A percentile compares a stretch with the other conserved stretches of the same genome.
phyloP scores from a whole-genome alignment of 1,140 invertebrate species.

The Lineus longissimus region DNA sequence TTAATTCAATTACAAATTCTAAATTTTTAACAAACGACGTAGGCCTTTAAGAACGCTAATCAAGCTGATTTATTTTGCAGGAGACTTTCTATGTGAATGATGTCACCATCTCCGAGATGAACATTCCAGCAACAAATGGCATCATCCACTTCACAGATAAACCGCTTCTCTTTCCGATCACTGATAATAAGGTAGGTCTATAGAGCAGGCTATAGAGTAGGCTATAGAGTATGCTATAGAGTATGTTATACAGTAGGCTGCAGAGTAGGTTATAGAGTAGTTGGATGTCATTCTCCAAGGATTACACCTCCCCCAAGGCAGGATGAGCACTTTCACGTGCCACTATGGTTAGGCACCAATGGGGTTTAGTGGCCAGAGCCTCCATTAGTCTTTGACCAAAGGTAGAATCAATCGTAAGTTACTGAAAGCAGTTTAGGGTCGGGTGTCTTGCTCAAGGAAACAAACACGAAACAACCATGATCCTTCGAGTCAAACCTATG shows the following conservation, averaged over 20 bases:
- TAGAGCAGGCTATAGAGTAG: neutral
- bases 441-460: too few relatives aligned
- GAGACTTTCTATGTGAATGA: slow-evolving; percentile 9
- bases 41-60: too few relatives aligned
- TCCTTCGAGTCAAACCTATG: too few relatives aligned
- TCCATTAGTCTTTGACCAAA: neutral
- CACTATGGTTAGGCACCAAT: too few relatives aligned
- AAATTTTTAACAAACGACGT: too few relatives aligned
- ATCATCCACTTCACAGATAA: slow-evolving; percentile 29
- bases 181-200: neutral
- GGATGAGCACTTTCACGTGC: too few relatives aligned
- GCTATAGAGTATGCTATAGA: neutral
- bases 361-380: neutral
- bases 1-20: too few relatives aligned
- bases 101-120: slow-evolving; percentile 8
- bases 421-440: too few relatives aligned
- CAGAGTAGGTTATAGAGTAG: neutral
- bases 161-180: neutral
- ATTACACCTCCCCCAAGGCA: neutral
- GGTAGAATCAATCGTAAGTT: too few relatives aligned
- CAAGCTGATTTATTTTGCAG: neutral
- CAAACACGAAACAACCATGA: too few relatives aligned
- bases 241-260: neutral
- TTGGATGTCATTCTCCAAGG: neutral
- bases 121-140: slow-evolving; percentile 30